Conservation (phyloP, 2,888 invertebrate genomes). For the Emmelina monodactyla region DNA sequence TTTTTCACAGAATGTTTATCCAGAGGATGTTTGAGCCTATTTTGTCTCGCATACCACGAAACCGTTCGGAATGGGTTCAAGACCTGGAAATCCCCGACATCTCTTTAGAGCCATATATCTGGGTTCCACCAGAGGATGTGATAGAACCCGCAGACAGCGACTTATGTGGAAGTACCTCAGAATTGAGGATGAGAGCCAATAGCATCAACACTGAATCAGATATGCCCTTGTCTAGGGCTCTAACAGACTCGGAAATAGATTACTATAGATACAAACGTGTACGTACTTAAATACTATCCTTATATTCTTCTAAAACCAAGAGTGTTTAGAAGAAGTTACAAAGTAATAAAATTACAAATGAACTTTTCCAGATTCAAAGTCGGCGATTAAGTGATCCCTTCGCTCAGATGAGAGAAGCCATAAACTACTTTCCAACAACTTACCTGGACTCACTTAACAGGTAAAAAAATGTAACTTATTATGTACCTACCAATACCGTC, state of each 20-base stretch:
- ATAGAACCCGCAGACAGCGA: too few species aligned
- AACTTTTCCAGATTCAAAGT: constrained; percentile 30
- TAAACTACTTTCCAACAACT: constrained; percentile 36
- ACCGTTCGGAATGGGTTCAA: constrained; percentile 37
- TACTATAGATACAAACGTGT: constrained; percentile 39
- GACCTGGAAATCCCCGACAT: constrained; percentile 39
- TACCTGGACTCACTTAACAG: constrained; percentile 41
- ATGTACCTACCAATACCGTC: neutral
- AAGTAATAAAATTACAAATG: too few species aligned
- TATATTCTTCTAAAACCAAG: too few species aligned
- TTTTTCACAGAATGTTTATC: neutral
- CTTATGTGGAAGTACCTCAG: neutral
- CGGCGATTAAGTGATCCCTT: constrained; percentile 36
- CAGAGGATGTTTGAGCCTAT: constrained; percentile 42
- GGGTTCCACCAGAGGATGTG: constrained; percentile 30
- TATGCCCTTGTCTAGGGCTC: constrained; percentile 40
- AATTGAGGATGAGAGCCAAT: constrained; percentile 16
- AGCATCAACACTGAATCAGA: constrained; percentile 37
- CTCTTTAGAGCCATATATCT: constrained; percentile 31
- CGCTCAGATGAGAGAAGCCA: constrained; percentile 31
- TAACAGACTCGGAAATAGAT: constrained; percentile 55
- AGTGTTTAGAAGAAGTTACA: too few species aligned
- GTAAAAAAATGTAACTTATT: constrained; percentile 21
- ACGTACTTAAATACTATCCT: too few species aligned
- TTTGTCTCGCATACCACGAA: constrained; percentile 37